Conservation (phyloP, 2,113 vertebrate genomes). For the Nesogale talazaci region DNA sequence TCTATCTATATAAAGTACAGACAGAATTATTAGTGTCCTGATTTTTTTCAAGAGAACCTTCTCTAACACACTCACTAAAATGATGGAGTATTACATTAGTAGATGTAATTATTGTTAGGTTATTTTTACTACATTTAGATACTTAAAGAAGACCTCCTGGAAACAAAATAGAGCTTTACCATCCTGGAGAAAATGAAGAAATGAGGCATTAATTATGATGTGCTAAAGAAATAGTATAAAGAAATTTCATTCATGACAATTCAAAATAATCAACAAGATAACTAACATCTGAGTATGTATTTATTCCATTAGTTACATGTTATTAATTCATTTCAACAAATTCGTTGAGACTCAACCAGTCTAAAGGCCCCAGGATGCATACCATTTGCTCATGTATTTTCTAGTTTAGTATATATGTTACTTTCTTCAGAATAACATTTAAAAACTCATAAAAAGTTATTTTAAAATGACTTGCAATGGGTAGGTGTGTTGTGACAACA, state of each 20-base stretch:
- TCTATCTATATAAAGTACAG: too few species aligned
- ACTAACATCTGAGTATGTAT: background rate
- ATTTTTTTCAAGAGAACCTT: too few species aligned
- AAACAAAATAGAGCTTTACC: background rate
- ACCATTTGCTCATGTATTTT: background rate
- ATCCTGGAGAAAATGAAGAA: background rate
- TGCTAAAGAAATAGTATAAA: background rate
- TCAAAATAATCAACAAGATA: background rate
- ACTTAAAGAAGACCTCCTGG: background rate
- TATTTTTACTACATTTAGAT: background rate
- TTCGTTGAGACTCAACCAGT: background rate
- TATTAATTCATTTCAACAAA: background rate
- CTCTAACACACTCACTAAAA: too few species aligned
- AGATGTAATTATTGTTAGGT: background rate
- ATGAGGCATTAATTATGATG: background rate
- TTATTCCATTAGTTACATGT: background rate
- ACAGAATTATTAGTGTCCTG: too few species aligned
- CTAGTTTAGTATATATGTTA: background rate
- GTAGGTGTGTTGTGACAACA: too few species aligned
- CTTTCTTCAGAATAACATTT: background rate
- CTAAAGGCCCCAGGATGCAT: background rate
- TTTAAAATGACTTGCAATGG: too few species aligned
- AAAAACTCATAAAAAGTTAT: background rate
- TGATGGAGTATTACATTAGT: background rate
- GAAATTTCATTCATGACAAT: background rate